Evolutionary conservation across 53 echinoderm and acorn worm species (phyloP), one percentile per base, ranked within the genome.

Genomic region (Hippasteria phrygiana): DNA sequence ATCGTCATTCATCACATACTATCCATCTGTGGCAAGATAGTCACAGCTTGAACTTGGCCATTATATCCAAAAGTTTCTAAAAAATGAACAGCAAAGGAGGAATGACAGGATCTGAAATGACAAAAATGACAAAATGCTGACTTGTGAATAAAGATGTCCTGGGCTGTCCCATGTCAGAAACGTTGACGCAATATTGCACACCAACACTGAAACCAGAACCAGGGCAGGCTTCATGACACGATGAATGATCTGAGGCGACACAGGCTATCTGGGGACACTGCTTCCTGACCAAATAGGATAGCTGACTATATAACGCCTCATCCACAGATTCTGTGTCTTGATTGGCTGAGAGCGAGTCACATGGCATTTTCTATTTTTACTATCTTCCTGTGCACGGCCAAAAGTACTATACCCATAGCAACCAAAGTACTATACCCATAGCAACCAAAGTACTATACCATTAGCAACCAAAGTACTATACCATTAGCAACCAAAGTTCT

Each of bases 101-200:
- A 11, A 11, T 5, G 46, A 45, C 8, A 20, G 59, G 20, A 12
- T 56, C 24, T n/a, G n/a, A n/a, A 56, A 20, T 20, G 6, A 20
- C 18, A 56, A 20, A 56, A 56, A 56, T 12, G 59, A 56, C 59
- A 2, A 35, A 50, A 34, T 76, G 76, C 18, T 18, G 47, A 17
- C 14, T 2, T 31, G 51, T 16, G 18, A 6, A 76, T 51, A 32
- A 51, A 51, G 32, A 76, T 34, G 32, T 76, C 28, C 34, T 48
- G 8, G 34, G 28, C 53, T 51, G 53, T 76, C 34, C n/a, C n/a
- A n/a, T n/a, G n/a, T n/a, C n/a, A n/a, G n/a, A n/a, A 33, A 53
- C 51, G 76, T 76, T 76, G 76, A 76, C 50, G 12, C 34, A 76
- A 76, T 51, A 76, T 48, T 67, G 67, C 67, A 33, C 9, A 18